Evolutionary conservation across 2,888 invertebrate genomes (phyloP).

Genomic region (Athalia circularis): DNA sequence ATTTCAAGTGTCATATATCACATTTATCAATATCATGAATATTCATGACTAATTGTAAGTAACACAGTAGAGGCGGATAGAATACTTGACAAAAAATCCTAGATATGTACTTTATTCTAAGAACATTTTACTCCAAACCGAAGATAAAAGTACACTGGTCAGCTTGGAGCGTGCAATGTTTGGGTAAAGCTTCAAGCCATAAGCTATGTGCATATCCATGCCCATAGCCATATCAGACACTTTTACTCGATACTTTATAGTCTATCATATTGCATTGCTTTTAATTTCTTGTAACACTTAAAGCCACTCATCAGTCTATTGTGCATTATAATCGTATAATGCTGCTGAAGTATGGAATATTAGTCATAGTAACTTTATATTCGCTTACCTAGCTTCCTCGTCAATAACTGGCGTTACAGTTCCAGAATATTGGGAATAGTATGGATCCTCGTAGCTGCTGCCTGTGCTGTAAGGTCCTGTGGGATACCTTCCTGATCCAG

Average conservation of each 20-base stretch:
- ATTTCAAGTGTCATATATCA: too few relatives aligned
- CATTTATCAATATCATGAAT: too few relatives aligned
- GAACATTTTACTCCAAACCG: neutral
- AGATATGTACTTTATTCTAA: neutral
- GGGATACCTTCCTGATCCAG: constrained; percentile 68
- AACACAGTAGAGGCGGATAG: too few relatives aligned
- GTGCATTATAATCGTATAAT: neutral
- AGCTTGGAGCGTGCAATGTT: constrained; percentile 36
- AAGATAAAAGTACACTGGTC: constrained; percentile 2
- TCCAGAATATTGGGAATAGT: constrained; percentile 88
- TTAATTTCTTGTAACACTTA: constrained; percentile 10
- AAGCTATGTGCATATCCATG: constrained; percentile 34
- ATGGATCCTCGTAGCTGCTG: constrained; percentile 89
- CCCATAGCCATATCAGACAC: constrained; percentile 13
- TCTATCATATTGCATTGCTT: constrained; percentile 9
- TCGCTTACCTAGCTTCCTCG: constrained; percentile 86
- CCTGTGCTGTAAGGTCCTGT: constrained; percentile 76
- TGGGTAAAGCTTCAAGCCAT: constrained; percentile 24
- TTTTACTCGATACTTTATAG: constrained; percentile 2
- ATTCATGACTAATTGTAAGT: too few relatives aligned
- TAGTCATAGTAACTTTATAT: neutral
- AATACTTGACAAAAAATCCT: too few relatives aligned
- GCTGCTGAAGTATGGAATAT: neutral
- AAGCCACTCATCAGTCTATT: constrained; percentile 29
- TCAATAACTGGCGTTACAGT: constrained; percentile 94